These are phyloP conservation scores for Poeciliopsis turneri DNA, from an alignment of 2,797 vertebrate species.

Conservation along the genomic window DNA sequence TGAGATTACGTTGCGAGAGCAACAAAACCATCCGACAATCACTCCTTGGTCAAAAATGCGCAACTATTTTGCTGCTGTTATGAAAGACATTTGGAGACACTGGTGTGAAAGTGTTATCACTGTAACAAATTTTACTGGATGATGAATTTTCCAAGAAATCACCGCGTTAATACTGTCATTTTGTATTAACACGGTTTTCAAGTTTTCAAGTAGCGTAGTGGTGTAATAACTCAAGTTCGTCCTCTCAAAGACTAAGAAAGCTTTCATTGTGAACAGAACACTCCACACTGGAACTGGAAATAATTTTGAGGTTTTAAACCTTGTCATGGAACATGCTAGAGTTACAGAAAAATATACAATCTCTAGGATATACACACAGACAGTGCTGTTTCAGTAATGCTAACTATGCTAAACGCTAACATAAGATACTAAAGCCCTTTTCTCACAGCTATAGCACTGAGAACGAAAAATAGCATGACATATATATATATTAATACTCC, in stretches of 20 bases:
- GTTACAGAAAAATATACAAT: background rate
- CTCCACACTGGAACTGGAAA: background rate
- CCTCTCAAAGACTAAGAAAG: no score
- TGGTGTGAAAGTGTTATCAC: background rate
- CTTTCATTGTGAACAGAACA: no score
- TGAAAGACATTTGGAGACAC: background rate
- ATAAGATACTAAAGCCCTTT: background rate
- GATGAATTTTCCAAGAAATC: no score
- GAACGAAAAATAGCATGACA: background rate
- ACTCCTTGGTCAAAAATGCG: background rate
- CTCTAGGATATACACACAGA: background rate
- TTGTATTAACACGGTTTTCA: no score
- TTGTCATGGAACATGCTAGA: background rate
- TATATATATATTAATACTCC: background rate
- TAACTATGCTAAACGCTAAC: background rate
- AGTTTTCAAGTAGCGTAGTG: no score
- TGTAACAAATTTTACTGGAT: no score
- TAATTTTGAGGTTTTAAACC: background rate
- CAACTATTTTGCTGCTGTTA: background rate
- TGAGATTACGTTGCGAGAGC: background rate
- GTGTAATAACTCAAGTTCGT: no score
- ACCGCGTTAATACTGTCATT: no score
- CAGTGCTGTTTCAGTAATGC: background rate
- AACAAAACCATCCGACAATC: background rate
- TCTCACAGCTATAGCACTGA: background rate